Conservation (phyloP, 1,140 invertebrate genomes). For the Diabrotica undecimpunctata region DNA sequence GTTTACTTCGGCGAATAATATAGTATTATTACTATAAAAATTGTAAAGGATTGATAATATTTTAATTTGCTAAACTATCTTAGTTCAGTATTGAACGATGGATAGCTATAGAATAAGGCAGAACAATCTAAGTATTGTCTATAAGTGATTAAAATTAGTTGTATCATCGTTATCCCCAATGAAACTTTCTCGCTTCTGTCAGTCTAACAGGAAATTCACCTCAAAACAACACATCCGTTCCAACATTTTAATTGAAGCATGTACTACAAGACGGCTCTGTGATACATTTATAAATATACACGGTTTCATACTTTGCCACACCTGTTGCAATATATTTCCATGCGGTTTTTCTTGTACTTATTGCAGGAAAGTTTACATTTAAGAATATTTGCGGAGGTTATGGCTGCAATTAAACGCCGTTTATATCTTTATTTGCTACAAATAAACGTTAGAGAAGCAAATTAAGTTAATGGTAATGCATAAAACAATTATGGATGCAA, state of each 20-base stretch:
- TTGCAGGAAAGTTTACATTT: background rate
- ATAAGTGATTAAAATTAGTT: too few species aligned
- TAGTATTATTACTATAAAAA: too few species aligned
- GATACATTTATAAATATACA: slow-evolving; percentile 10
- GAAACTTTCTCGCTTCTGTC: background rate
- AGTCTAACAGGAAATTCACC: background rate
- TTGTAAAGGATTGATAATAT: too few species aligned
- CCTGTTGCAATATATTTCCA: slow-evolving; percentile 12
- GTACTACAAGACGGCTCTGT: slow-evolving; percentile 9
- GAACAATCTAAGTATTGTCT: too few species aligned
- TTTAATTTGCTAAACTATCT: too few species aligned
- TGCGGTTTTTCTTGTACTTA: slow-evolving; percentile 4
- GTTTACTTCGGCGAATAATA: too few species aligned
- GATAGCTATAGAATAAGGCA: too few species aligned
- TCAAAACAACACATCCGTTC: slow-evolving; percentile 5
- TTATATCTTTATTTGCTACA: background rate
- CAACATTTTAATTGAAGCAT: slow-evolving; percentile 13
- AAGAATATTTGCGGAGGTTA: background rate
- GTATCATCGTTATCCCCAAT: background rate
- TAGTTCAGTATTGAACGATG: too few species aligned
- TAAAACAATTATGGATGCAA: background rate
- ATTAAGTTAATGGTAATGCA: background rate
- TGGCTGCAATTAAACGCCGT: background rate
- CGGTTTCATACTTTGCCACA: slow-evolving; percentile 7
- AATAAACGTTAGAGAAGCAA: background rate